A percentile compares a stretch with the other conserved stretches of the same genome.
Evolutionary conservation across 2,888 invertebrate species (phyloP).

Genomic region (Psylliodes chrysocephalus): DNA sequence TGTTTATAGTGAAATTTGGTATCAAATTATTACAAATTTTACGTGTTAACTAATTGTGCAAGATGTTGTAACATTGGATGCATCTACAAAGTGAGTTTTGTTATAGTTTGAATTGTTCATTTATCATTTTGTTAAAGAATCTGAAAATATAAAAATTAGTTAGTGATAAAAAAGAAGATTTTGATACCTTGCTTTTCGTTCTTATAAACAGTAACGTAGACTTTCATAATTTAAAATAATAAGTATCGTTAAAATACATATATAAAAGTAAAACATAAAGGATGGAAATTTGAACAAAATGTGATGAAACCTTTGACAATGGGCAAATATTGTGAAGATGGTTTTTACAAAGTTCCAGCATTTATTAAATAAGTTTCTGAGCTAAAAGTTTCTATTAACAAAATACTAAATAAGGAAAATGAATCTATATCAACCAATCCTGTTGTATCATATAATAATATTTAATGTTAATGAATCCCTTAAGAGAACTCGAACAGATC

Average conservation of each 20-base stretch:
- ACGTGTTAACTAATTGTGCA: not conserved
- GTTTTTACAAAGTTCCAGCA: no score
- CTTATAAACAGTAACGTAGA: not conserved
- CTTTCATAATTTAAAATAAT: not conserved
- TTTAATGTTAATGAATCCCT: no score
- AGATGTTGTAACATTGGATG: not conserved
- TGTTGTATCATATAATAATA: no score
- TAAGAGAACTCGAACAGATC: no score
- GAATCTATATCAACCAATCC: no score
- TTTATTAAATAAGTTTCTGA: no score
- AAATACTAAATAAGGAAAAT: no score
- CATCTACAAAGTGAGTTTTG: not conserved
- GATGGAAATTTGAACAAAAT: conserved; percentile 2
- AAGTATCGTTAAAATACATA: not conserved
- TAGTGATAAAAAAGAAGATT: not conserved
- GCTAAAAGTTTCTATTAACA: no score
- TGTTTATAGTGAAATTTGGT: not conserved
- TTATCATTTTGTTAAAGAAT: no score
- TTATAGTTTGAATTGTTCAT: not conserved
- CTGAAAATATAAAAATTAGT: no score
- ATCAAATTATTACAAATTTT: not conserved
- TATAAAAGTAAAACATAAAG: not conserved
- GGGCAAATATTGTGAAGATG: conserved; percentile 9
- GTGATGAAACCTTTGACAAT: not conserved
- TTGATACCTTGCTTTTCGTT: not conserved